These are phyloP conservation scores for Sarcophaga rosellei DNA, from an alignment of 2,888 invertebrate genomes.

Conservation along the genomic window DNA sequence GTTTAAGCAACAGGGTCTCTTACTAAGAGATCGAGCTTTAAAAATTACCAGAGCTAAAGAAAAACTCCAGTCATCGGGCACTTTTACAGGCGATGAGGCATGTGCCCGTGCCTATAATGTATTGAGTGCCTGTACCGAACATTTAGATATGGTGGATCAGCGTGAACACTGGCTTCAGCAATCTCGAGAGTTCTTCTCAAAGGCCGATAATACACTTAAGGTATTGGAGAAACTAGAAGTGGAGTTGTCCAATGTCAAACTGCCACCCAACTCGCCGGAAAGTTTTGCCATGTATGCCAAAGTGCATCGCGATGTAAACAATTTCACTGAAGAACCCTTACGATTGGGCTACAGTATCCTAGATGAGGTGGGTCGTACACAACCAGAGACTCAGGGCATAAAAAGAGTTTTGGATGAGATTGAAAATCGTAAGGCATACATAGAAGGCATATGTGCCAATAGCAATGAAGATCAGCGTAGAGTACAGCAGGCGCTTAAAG, in stretches of 20 bases:
- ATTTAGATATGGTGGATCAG: conserved; percentile 87
- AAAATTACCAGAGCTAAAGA: conserved; percentile 90
- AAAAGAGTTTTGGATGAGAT: conserved; percentile 87
- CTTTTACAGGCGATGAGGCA: conserved; percentile 87
- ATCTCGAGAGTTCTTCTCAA: conserved; percentile 88
- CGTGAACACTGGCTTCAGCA: conserved; percentile 86
- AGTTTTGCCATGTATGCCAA: conserved; percentile 86
- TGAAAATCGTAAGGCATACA: conserved; percentile 87
- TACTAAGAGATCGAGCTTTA: conserved; percentile 88
- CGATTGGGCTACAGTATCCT: conserved; percentile 88
- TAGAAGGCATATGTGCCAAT: conserved; percentile 85
- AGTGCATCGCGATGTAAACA: conserved; percentile 85
- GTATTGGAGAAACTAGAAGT: conserved; percentile 89
- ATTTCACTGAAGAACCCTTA: conserved; percentile 86
- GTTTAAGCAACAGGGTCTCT: conserved; percentile 87
- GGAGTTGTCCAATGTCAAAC: conserved; percentile 85
- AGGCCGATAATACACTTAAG: conserved; percentile 87
- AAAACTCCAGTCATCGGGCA: conserved; percentile 86
- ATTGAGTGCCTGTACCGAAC: conserved; percentile 86
- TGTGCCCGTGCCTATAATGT: conserved; percentile 86
- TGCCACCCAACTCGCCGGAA: conserved; percentile 85
- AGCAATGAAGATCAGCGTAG: conserved; percentile 87
- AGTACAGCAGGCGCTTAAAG: conserved; percentile 86
- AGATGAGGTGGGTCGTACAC: conserved; percentile 85
- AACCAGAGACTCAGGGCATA: conserved; percentile 86